Evolutionary conservation across 2,888 invertebrate species (phyloP).

Genomic region (Drosophila crucigera): DNA sequence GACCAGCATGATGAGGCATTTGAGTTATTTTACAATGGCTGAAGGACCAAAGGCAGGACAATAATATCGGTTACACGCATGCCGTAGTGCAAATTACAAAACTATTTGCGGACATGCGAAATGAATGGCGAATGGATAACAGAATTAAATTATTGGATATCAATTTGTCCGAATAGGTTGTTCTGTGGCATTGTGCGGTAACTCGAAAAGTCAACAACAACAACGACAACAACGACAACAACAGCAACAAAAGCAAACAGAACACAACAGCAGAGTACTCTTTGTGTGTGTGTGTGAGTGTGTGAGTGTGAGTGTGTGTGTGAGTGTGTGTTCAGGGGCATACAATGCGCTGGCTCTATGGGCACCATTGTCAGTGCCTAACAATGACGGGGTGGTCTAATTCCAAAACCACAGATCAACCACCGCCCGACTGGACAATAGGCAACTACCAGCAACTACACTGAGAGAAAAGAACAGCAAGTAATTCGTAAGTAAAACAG

Average conservation of each 20-base stretch:
- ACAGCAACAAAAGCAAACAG: conserved; percentile 50
- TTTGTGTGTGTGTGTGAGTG: conserved; percentile 11
- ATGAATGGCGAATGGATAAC: conserved; percentile 71
- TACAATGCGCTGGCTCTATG: conserved; percentile 63
- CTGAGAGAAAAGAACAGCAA: neutral
- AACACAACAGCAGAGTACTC: conserved; percentile 17
- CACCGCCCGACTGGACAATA: conserved; percentile 67
- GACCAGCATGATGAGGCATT: conserved; percentile 63
- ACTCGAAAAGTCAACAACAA: conserved; percentile 79
- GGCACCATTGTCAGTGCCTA: conserved; percentile 70
- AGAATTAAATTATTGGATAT: conserved; percentile 81
- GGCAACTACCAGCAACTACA: conserved; percentile 43
- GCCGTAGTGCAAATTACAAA: conserved; percentile 75
- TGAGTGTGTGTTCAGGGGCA: conserved; percentile 36
- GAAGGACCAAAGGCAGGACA: conserved; percentile 54
- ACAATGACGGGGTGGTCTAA: conserved; percentile 68
- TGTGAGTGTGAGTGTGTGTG: conserved; percentile 23
- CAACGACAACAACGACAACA: conserved; percentile 41
- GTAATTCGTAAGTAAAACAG: neutral
- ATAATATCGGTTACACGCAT: conserved; percentile 81
- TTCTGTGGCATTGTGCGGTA: conserved; percentile 65
- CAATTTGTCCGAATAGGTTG: conserved; percentile 69
- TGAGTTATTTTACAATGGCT: conserved; percentile 71
- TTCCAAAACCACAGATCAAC: conserved; percentile 30
- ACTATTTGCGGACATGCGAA: conserved; percentile 72